Evolutionary conservation across 2,888 invertebrate genomes (phyloP), one percentile per base, ranked within the genome.

Genomic region (Cosmia pyralina): DNA sequence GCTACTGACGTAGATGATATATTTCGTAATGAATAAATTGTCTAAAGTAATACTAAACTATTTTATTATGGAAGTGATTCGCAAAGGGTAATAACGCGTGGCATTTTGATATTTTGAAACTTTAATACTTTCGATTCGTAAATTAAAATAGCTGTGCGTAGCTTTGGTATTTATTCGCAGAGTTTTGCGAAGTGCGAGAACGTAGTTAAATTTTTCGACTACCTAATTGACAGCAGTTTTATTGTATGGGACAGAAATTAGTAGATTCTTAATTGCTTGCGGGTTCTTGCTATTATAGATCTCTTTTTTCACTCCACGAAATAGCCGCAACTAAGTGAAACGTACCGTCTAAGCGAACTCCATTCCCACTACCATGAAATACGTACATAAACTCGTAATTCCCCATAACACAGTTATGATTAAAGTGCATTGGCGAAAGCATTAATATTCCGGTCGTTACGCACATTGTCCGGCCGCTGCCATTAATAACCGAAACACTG

Each of bases 361-460:
- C 15, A 44, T 63, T 64, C 58, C 28, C 67, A 66, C 28, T 59
- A 19, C 41, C 55, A 57, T 63, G 48, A 59, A 60, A 60, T 17
- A 60, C 60, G n/a, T 58, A 46, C 68, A 67, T 69, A 75, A 77
- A 74, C 68, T 63, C 55, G 44, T 72, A 77, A 81, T 78, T 68
- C 44, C 60, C 75, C 72, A 81, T 72, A 83, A 84, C 80, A 74
- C 59, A 71, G 62, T 80, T 79, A 82, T 79, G 84, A 86, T 85
- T 84, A 74, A 83, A 86, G 82, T 82, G 75, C 82, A 82, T 75
- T 58, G 59, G 69, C 67, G 53, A 69, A 66, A 58, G 64, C 82
- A 88, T 89, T 88, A 87, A 88, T 86, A 88, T 89, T 83, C 85
- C 77, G 81, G 83, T 80, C 88, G 74, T 87, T 87, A 85, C 78